A percentile compares a stretch with the other conserved stretches of the same genome.
phyloP scores from a whole-genome alignment of 64 coral and sea anemone genomes.

The Stichodactyla helianthus region DNA sequence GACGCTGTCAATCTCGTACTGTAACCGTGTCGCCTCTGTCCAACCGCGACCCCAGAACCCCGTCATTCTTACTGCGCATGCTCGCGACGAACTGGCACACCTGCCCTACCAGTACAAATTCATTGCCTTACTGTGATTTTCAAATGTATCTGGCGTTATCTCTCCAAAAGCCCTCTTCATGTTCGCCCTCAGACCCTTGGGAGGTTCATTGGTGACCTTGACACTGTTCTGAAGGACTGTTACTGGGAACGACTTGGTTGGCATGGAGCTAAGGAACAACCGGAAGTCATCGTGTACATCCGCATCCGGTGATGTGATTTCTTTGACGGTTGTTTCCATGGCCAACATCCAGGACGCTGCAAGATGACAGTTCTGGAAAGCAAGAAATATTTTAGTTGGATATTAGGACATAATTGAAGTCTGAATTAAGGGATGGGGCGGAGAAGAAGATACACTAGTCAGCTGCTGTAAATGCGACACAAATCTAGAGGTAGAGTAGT shows the following conservation, averaged over 20 bases:
- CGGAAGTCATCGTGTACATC: conserved; percentile 97
- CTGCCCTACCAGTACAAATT: background rate
- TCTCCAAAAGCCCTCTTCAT: conserved; percentile 96
- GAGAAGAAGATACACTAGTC: no score
- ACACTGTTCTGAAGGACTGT: conserved; percentile 99
- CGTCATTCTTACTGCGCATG: no score
- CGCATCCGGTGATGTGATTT: conserved; percentile 66
- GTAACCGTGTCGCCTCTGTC: no score
- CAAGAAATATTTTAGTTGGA: background rate
- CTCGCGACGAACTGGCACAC: no score
- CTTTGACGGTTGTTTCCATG: conserved; percentile 85
- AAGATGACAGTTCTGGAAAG: conserved; percentile 88
- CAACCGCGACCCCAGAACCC: no score
- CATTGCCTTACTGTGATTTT: conserved; percentile 80
- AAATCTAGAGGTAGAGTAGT: no score
- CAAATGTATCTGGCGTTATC: conserved; percentile 80
- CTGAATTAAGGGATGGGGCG: background rate
- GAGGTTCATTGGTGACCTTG: conserved; percentile 97
- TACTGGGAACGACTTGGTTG: conserved; percentile 85
- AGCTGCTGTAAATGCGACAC: no score
- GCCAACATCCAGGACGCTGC: conserved; percentile 99
- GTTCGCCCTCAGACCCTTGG: conserved; percentile 93
- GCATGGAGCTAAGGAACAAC: conserved; percentile 98
- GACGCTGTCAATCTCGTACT: no score
- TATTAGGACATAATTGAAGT: background rate